phyloP scores from a whole-genome alignment of 2,113 vertebrate species.

The Chaetops frenatus region DNA sequence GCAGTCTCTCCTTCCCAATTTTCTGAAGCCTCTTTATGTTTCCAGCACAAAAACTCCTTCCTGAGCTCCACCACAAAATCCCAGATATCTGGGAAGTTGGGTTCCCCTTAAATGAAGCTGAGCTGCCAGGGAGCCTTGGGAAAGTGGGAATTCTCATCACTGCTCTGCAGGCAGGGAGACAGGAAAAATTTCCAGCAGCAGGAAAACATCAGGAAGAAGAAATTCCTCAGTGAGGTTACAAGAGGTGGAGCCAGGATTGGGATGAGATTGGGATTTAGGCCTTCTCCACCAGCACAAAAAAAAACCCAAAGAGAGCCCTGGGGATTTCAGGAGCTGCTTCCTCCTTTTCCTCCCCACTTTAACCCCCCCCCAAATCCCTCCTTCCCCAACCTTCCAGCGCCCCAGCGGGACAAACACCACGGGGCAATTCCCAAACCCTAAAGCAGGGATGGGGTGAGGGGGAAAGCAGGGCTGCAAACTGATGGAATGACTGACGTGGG shows the following conservation, averaged over 20 bases:
- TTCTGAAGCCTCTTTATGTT: background rate
- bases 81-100: background rate
- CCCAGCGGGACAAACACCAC: background rate
- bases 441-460: no score
- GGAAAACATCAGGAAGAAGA: background rate
- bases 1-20: background rate
- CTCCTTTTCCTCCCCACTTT: background rate
- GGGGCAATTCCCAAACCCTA: accelerated
- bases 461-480: accelerated
- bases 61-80: background rate
- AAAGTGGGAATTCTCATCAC: background rate
- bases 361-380: background rate
- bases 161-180: background rate
- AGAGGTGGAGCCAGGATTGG: background rate
- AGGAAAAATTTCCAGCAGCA: background rate
- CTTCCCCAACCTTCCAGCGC: background rate
- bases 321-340: background rate
- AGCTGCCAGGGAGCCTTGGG: background rate
- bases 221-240: background rate
- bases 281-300: background rate
- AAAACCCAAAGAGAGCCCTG: background rate
- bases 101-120: background rate
- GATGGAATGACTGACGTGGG: constrained; percentile 71
- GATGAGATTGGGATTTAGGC: background rate
- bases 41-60: background rate